Base-by-base conservation (phyloP, 2,888 invertebrate species). In the Dorcus parallelipipedus region DNA sequence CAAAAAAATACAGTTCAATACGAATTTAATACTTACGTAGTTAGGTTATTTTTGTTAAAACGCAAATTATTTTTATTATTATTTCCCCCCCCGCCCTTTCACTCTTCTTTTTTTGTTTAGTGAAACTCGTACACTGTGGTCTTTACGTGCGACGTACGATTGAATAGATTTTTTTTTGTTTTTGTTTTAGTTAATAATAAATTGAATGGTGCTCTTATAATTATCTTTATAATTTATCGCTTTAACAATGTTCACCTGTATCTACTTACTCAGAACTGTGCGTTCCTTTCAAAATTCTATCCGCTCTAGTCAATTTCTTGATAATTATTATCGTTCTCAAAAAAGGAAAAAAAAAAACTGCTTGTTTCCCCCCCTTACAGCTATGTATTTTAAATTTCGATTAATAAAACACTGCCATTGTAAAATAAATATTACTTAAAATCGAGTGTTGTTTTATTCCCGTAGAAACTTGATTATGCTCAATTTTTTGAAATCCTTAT, bases 391-490 rank as follows among this genome's bases (percentile, higher is more conserved):
- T 62, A 33, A 33, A 33, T 33, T 33, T 33, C 7, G 26, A 33
- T 33, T 33, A 33, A 6, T 33, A 33, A 70, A 74, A 72, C 76
- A 76, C 76, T 76, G 76, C 76, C 76, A 76, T 71, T 75, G 72
- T 76, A 74, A 75, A 73, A 73, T 74, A 74, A 73, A 73, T 62
- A 63, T 54, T 63, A 48, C 47, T 55, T 54, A 58, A 57, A 33
- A 33, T 33, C 26, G 26, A 33, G 4, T 33, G 26, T 33, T 33
- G 26, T 33, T 33, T 33, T 6, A 33, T 33, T 33, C 26, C 26
- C 6, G 26, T 1, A 33, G 26, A 33, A 5, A 33, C 26, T 20
- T 20, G 6, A 33, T 33, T 33, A 7, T 1, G 6, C 26, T 14
- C 14, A 14, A 14, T 14, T 14, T 14, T 14, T 14, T 14, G 14